Percentiles rank a stretch among this genome's conserved stretches.
phyloP scores from a whole-genome alignment of 2,888 invertebrate species.

The Formica aserva region DNA sequence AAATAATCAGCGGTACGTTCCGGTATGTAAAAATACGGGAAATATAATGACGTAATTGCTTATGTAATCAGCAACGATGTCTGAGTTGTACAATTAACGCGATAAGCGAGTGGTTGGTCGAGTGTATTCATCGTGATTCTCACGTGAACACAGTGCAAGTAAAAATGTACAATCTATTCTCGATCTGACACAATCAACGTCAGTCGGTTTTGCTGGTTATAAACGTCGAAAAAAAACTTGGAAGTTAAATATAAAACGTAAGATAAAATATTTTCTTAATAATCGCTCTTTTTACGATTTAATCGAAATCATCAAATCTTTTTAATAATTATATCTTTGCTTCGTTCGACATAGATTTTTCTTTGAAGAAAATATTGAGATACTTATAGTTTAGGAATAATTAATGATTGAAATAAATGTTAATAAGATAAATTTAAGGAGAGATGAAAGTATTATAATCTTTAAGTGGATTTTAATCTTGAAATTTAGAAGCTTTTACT shows the following conservation, averaged over 20 bases:
- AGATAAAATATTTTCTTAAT: background rate
- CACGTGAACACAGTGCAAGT: constrained; percentile 40
- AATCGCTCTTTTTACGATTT: background rate
- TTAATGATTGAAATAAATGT: background rate
- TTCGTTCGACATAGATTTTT: background rate
- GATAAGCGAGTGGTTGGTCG: constrained; percentile 35
- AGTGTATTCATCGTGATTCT: constrained; percentile 25
- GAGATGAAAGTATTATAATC: background rate
- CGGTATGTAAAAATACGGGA: background rate
- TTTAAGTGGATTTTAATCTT: background rate
- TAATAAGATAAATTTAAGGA: background rate
- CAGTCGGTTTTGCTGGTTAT: background rate
- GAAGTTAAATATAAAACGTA: constrained; percentile 1
- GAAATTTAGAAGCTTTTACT: background rate
- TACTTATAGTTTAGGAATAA: background rate
- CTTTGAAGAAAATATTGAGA: background rate
- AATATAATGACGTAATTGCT: background rate
- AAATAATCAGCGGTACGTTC: background rate
- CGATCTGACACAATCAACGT: background rate
- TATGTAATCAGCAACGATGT: constrained; percentile 20
- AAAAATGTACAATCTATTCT: constrained; percentile 15
- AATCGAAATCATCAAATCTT: background rate
- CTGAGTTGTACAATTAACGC: constrained; percentile 20
- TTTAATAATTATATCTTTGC: background rate
- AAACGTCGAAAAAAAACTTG: background rate